A percentile compares a stretch with the other conserved stretches of the same genome.
phyloP scores from a whole-genome alignment of 2,113 vertebrate species.

The Scomber colias region DNA sequence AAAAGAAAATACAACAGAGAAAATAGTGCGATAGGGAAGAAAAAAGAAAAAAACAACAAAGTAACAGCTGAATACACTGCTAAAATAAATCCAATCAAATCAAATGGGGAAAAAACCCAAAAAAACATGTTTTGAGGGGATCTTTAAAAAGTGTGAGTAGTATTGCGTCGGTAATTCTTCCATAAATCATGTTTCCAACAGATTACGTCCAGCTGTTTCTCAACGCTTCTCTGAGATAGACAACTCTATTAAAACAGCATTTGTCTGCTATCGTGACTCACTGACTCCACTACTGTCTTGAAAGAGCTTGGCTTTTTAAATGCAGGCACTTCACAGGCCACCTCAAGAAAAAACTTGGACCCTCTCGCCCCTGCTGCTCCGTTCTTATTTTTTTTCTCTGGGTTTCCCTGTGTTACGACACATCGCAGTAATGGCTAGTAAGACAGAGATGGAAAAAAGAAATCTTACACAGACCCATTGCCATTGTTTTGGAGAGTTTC shows the following conservation, averaged over 20 bases:
- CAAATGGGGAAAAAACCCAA: too few relatives aligned
- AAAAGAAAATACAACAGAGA: too few relatives aligned
- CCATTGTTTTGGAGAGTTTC: conserved; percentile 94
- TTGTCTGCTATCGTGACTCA: conserved; percentile 64
- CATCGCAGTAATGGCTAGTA: conserved; percentile 62
- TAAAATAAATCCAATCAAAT: too few relatives aligned
- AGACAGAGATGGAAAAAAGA: conserved; percentile 63
- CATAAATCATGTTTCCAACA: conserved; percentile 22
- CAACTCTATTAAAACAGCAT: conserved; percentile 34
- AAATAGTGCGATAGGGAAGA: too few relatives aligned
- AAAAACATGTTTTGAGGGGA: too few relatives aligned
- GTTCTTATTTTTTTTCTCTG: conserved; percentile 12
- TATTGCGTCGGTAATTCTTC: background rate
- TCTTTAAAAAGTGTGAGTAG: background rate
- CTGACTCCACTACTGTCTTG: conserved; percentile 55
- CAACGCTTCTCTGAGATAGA: background rate
- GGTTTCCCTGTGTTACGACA: conserved; percentile 71
- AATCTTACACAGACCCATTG: conserved; percentile 62
- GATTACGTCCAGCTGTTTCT: conserved; percentile 5
- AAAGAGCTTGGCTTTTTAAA: conserved; percentile 32
- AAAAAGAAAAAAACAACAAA: too few relatives aligned
- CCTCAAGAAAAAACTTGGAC: conserved; percentile 35
- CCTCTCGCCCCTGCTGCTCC: background rate
- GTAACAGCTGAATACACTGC: too few relatives aligned
- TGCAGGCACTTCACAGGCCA: conserved; percentile 26